Evolutionary conservation across 1,140 invertebrate species (phyloP).

Genomic region (Neodiprion fabricii): DNA sequence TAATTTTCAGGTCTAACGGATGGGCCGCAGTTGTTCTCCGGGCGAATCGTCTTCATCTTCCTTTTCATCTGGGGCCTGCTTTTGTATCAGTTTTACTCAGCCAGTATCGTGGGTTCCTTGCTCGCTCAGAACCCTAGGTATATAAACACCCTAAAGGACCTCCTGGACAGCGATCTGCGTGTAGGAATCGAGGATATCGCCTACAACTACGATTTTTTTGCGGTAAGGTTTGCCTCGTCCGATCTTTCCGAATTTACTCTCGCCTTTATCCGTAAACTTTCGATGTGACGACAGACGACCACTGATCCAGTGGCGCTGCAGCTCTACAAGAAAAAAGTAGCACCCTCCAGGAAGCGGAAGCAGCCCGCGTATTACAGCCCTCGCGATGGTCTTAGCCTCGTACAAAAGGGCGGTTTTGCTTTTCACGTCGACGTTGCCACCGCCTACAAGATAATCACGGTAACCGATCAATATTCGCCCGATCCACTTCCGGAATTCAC

Average conservation of each 20-base stretch:
- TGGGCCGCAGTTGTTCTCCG: slow-evolving; percentile 59
- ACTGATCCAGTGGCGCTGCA: slow-evolving; percentile 63
- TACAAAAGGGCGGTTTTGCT: slow-evolving; percentile 60
- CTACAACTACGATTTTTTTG: slow-evolving; percentile 69
- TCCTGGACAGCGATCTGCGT: slow-evolving; percentile 67
- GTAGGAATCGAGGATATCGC: slow-evolving; percentile 68
- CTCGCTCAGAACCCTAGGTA: slow-evolving; percentile 69
- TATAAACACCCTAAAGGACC: slow-evolving; percentile 68
- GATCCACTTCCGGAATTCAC: too few relatives aligned
- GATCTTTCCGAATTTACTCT: slow-evolving; percentile 2
- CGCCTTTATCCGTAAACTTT: slow-evolving; percentile 5
- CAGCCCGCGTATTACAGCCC: slow-evolving; percentile 33
- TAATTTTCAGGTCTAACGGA: slow-evolving; percentile 56
- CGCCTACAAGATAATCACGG: slow-evolving; percentile 65
- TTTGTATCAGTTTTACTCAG: slow-evolving; percentile 77
- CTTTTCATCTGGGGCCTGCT: slow-evolving; percentile 70
- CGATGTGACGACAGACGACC: slow-evolving; percentile 57
- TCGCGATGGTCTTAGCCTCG: slow-evolving; percentile 50
- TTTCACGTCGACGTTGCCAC: slow-evolving; percentile 67
- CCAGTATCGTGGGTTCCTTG: slow-evolving; percentile 75
- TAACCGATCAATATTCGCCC: not conserved
- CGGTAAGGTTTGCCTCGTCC: slow-evolving; percentile 51
- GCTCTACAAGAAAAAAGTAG: slow-evolving; percentile 61
- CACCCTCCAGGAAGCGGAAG: slow-evolving; percentile 19
- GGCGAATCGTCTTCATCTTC: slow-evolving; percentile 68